These are phyloP conservation scores for Atopsyche davidsoni DNA, from an alignment of 1,140 invertebrate species.

Conservation along the genomic window DNA sequence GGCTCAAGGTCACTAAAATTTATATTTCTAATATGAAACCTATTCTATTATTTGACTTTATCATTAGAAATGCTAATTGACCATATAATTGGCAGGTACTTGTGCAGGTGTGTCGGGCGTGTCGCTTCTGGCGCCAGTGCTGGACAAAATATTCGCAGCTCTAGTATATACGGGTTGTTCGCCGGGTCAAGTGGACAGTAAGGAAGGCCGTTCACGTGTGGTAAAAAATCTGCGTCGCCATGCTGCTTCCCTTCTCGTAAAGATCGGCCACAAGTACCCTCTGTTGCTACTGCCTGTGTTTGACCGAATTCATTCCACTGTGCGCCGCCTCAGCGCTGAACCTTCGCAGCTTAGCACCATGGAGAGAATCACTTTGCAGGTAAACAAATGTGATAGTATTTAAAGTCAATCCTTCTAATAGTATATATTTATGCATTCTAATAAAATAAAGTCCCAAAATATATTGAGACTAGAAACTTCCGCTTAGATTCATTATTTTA, in stretches of 20 bases:
- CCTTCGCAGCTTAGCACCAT: conserved; percentile 70
- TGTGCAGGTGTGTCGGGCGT: conserved; percentile 63
- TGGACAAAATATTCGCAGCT: conserved; percentile 82
- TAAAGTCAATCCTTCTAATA: too few relatives aligned
- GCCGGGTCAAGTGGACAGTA: conserved; percentile 44
- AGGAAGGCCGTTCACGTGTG: conserved; percentile 55
- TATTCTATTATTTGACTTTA: too few relatives aligned
- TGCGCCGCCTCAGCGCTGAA: conserved; percentile 58
- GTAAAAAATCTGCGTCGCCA: conserved; percentile 83
- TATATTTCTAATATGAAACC: too few relatives aligned
- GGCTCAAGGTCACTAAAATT: conserved; percentile 51
- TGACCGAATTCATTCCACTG: conserved; percentile 71
- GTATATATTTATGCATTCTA: too few relatives aligned
- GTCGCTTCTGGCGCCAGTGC: conserved; percentile 65
- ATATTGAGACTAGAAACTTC: too few relatives aligned
- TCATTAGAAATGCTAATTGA: too few relatives aligned
- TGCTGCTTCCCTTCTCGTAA: conserved; percentile 83
- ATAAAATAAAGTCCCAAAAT: too few relatives aligned
- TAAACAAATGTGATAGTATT: too few relatives aligned
- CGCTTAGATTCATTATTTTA: too few relatives aligned
- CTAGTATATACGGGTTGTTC: conserved; percentile 62
- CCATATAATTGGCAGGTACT: conserved; percentile 46
- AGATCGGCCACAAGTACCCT: conserved; percentile 82
- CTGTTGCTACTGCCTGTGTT: conserved; percentile 79
- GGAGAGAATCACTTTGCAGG: conserved; percentile 72